A percentile compares a stretch with the other conserved stretches of the same genome.
Evolutionary conservation across 1,140 invertebrate genomes (phyloP).

Genomic region (Arion vulgaris): DNA sequence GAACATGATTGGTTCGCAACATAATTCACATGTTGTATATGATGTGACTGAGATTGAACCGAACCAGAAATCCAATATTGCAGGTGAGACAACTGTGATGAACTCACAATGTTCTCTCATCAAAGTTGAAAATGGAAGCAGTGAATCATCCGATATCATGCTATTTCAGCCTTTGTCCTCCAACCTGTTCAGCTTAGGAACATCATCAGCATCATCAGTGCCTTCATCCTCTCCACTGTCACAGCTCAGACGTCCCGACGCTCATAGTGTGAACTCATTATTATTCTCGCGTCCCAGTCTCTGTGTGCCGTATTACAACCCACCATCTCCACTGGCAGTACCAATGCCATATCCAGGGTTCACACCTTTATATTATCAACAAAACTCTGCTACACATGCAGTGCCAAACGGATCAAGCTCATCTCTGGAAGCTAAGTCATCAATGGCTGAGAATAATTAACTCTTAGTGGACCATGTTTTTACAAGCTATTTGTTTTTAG

Average conservation of each 20-base stretch:
- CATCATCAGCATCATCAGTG: constrained; percentile 9
- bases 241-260: background rate
- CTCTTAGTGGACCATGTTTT: too few species aligned
- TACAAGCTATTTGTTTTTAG: too few species aligned
- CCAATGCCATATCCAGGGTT: background rate
- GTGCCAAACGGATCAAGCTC: background rate
- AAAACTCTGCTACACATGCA: background rate
- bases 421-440: background rate
- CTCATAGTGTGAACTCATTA: constrained; percentile 23
- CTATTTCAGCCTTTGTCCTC: background rate
- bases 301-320: background rate
- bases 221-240: background rate
- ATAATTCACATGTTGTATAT: constrained; percentile 20
- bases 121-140: background rate
- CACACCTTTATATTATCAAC: background rate
- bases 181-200: background rate
- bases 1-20: constrained; percentile 2
- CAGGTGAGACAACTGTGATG: background rate
- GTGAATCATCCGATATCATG: background rate
- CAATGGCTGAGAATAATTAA: too few species aligned
- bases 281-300: background rate
- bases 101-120: background rate
- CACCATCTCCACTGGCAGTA: background rate
- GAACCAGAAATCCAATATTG: too few species aligned
- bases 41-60: background rate